Evolutionary conservation across 2,797 vertebrate genomes (phyloP).

Genomic region (Liparis tanakae): DNA sequence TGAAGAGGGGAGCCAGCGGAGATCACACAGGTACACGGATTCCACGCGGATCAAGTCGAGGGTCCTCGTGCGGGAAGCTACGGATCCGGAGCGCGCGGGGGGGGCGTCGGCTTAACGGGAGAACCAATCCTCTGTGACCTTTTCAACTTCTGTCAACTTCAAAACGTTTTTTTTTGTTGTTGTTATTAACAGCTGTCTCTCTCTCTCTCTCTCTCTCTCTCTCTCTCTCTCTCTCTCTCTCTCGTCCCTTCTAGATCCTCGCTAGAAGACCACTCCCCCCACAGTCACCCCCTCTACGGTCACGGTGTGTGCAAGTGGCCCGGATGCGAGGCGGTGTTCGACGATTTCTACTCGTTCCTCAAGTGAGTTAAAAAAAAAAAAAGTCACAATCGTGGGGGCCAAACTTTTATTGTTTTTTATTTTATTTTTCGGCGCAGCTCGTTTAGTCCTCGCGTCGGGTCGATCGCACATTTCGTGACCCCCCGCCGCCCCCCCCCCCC

Average conservation of each 20-base stretch:
- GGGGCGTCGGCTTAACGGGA: constrained; percentile 15
- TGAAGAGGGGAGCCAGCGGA: constrained; percentile 48
- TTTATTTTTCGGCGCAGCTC: constrained; percentile 28
- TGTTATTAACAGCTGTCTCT: constrained; percentile 25
- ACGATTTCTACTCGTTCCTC: constrained; percentile 97
- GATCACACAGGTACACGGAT: constrained; percentile 57
- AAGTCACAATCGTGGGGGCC: constrained; percentile 24
- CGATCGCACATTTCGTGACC: constrained; percentile 58
- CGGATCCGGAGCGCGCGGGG: constrained; percentile 18
- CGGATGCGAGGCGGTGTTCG: constrained; percentile 97
- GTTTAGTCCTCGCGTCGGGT: constrained; percentile 47
- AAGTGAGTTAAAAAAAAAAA: constrained; percentile 95
- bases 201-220: constrained; percentile 36
- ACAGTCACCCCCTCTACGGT: constrained; percentile 95
- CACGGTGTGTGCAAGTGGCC: constrained; percentile 99
- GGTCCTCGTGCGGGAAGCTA: constrained; percentile 32
- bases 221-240: constrained; percentile 41
- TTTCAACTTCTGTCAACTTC: neutral
- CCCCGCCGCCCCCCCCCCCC: constrained; percentile 38
- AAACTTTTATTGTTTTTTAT: neutral
- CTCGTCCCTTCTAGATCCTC: constrained; percentile 81
- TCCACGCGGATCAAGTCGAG: constrained; percentile 37
- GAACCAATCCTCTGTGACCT: neutral
- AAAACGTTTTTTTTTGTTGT: neutral
- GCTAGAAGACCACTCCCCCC: constrained; percentile 90